Evolutionary conservation across 2,797 vertebrate genomes (phyloP), one percentile per base, ranked within the genome.

Genomic region (Hydrolagus colliei): DNA sequence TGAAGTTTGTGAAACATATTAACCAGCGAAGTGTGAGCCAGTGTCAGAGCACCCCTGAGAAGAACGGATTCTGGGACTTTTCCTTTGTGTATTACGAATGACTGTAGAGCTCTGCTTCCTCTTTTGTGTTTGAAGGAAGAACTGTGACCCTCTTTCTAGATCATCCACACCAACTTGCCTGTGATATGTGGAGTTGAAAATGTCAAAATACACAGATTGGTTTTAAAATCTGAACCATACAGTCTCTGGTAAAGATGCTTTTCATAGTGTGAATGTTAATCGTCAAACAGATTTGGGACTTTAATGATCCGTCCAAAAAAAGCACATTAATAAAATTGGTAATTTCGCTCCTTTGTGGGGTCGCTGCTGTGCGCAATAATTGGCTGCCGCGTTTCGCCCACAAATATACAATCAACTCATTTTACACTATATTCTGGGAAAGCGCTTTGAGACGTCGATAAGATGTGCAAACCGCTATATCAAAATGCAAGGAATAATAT

Each of bases 1-100:
- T 99, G 87, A 97, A 95, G 88, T 99, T 99, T 90, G 96, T 98
- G 89, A 99, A 99, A 91, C 95, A 98, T 65, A 88, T 99, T 89
- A 99, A 98, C 89, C 94, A 96, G 82, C 93, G 88, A 87, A 96
- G 96, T 89, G 89, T 90, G 72, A 90, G 89, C 61, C 89, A 72
- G 75, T 89, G 86, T 88, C 88, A 88, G 88, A 89, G 88, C 86
- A 88, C 87, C 18, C 89, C 90, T 0, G 87, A 88, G 73, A 90
- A 87, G 87, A 88, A 87, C 86, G 90, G 90, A 18, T 96, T 98
- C 91, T 97, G 95, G 91, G 96, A 98, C 89, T 98, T 99, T 88
- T 96, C 96, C 59, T 98, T 98, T 91, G 93, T 96, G 62, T 99
- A 98, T 87, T 97, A 96, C 20, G 97, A 99, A 92, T 98, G 93